phyloP scores from a whole-genome alignment of 2,797 vertebrate genomes.

The Periparus ater region DNA sequence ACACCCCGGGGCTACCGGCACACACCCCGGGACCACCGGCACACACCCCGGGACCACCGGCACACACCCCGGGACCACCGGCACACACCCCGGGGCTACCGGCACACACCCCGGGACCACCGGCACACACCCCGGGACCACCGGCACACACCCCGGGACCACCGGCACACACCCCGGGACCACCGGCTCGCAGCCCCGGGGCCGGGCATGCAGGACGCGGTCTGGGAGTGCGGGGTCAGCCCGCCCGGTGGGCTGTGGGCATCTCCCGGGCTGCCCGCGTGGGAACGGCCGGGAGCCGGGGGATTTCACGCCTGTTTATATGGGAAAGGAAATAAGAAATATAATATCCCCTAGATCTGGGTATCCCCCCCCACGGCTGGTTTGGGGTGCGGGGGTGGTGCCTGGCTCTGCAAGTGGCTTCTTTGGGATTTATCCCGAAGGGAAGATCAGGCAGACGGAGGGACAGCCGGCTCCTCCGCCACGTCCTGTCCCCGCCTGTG shows the following conservation, averaged over 20 bases:
- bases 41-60: no score
- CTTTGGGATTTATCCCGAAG: not conserved
- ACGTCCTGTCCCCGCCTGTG: not conserved
- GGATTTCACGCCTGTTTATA: not conserved
- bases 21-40: no score
- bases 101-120: no score
- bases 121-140: no score
- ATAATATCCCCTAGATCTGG: not conserved
- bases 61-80: no score
- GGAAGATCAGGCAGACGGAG: not conserved
- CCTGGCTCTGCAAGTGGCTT: not conserved
- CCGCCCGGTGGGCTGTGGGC: accelerated
- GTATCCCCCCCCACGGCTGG: accelerated
- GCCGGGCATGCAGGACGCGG: not conserved
- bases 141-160: no score
- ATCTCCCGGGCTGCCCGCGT: accelerated
- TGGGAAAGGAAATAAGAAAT: accelerated
- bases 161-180: no score
- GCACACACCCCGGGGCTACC: no score
- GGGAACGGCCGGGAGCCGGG: accelerated
- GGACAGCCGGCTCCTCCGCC: not conserved
- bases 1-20: no score
- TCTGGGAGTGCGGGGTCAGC: not conserved
- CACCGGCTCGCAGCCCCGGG: not conserved
- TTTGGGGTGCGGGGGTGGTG: not conserved